A percentile compares a stretch with the other conserved stretches of the same genome.
phyloP scores from a whole-genome alignment of 2,113 vertebrate species.

The Rynchops niger region DNA sequence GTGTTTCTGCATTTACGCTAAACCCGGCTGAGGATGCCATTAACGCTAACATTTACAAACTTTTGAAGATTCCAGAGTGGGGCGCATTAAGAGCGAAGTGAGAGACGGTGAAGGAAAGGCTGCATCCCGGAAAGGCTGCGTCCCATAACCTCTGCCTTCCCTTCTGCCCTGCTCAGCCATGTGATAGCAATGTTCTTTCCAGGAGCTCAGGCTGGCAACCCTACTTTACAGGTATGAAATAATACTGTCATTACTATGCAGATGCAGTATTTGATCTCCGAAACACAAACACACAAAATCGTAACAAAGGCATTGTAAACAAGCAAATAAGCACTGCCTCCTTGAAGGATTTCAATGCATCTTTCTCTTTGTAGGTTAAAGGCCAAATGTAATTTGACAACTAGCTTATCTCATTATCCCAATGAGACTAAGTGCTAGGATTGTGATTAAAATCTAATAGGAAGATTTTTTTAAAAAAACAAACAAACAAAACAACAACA shows the following conservation, averaged over 20 bases:
- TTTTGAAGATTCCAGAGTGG: slow-evolving; percentile 35
- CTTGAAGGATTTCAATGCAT: slow-evolving; percentile 67
- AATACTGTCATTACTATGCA: slow-evolving; percentile 80
- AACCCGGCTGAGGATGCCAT: not conserved
- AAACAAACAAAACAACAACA: not conserved
- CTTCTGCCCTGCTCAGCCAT: slow-evolving; percentile 39
- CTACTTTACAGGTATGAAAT: slow-evolving; percentile 76
- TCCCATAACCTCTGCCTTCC: not conserved
- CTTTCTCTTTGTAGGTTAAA: slow-evolving; percentile 68
- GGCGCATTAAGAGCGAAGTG: slow-evolving; percentile 48
- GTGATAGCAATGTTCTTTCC: slow-evolving; percentile 35
- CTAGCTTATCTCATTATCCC: slow-evolving; percentile 73
- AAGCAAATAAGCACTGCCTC: slow-evolving; percentile 76
- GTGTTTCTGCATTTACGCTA: not conserved
- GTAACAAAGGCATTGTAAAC: slow-evolving; percentile 77
- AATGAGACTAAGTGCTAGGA: slow-evolving; percentile 74
- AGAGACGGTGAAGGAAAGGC: slow-evolving; percentile 29
- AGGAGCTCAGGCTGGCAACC: slow-evolving; percentile 76
- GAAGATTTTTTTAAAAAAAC: slow-evolving; percentile 51
- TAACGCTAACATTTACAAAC: slow-evolving; percentile 10
- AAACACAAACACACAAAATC: slow-evolving; percentile 70
- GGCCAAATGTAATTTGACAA: slow-evolving; percentile 70
- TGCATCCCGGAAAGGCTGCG: not conserved
- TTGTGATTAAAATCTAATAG: slow-evolving; percentile 66
- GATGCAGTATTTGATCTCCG: slow-evolving; percentile 71